These are phyloP conservation scores for Oreochromis niloticus DNA, from an alignment of 2,113 vertebrate species.

Conservation along the genomic window DNA sequence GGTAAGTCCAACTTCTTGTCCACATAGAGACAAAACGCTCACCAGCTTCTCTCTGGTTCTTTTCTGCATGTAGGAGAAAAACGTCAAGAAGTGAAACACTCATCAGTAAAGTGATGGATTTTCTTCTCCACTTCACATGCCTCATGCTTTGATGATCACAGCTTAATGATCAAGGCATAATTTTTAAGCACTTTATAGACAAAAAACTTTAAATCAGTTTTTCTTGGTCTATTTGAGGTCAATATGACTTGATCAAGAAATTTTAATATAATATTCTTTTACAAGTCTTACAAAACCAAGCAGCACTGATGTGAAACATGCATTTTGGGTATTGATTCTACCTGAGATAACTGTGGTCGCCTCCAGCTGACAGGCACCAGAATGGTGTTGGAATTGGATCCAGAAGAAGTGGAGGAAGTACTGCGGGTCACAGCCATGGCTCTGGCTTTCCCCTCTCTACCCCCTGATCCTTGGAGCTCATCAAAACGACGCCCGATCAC, in stretches of 20 bases:
- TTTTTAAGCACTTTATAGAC: background rate
- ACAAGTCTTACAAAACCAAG: background rate
- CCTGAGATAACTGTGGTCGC: slow-evolving; percentile 94
- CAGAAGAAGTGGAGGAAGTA: slow-evolving; percentile 93
- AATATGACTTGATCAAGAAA: background rate
- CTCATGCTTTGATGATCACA: fast-evolving
- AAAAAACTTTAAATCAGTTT: background rate
- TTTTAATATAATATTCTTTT: background rate
- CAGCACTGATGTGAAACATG: background rate
- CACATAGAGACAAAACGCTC: slow-evolving; percentile 93
- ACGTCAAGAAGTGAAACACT: background rate
- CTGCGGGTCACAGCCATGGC: slow-evolving; percentile 92
- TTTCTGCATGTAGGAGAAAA: slow-evolving; percentile 79
- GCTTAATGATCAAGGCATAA: background rate
- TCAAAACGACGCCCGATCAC: slow-evolving; percentile 92
- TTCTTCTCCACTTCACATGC: background rate
- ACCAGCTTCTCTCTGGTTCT: slow-evolving; percentile 96
- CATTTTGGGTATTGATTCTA: slow-evolving; percentile 28
- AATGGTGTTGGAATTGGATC: slow-evolving; percentile 95
- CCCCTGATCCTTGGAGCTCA: slow-evolving; percentile 86
- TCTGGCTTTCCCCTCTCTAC: slow-evolving; percentile 87
- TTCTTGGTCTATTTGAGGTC: background rate
- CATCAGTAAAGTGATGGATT: background rate
- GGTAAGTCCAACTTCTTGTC: slow-evolving; percentile 95
- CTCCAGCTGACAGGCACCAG: slow-evolving; percentile 99